Conservation (phyloP, 2,888 invertebrate species). For the Drosophila seclusa region DNA sequence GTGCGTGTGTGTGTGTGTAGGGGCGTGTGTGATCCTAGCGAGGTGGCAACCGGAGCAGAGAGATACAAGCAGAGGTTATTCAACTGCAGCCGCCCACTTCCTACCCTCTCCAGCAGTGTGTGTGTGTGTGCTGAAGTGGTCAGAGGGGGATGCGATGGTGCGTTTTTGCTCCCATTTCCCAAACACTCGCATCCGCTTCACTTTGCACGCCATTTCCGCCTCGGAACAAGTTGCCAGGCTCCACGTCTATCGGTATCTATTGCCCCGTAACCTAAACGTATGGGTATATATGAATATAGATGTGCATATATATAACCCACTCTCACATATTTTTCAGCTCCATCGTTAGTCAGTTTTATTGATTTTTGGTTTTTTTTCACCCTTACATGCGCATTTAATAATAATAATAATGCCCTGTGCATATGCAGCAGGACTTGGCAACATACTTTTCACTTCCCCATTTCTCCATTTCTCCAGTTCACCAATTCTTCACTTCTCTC, state of each 20-base stretch:
- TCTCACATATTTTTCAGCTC: conserved; percentile 1
- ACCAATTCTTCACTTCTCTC: conserved; percentile 2
- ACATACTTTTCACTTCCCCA: background rate
- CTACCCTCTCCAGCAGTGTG: background rate
- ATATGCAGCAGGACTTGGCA: conserved; percentile 6
- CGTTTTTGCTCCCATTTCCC: conserved; percentile 76
- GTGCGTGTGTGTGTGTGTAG: conserved; percentile 1
- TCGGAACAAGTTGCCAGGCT: conserved; percentile 63
- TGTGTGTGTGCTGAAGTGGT: conserved; percentile 9
- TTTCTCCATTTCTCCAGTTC: background rate
- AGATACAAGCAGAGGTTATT: conserved; percentile 68
- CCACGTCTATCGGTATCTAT: conserved; percentile 57
- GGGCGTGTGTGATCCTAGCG: conserved; percentile 55
- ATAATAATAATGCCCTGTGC: conserved; percentile 20
- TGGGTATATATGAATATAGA: conserved; percentile 25
- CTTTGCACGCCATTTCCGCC: conserved; percentile 78
- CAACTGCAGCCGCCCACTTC: conserved; percentile 59
- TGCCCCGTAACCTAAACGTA: conserved; percentile 47
- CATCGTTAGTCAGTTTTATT: conserved; percentile 70
- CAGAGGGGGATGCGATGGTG: conserved; percentile 59
- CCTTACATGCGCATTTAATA: conserved; percentile 56
- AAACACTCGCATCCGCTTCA: conserved; percentile 76
- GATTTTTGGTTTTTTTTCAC: conserved; percentile 58
- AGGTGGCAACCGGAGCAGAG: conserved; percentile 25
- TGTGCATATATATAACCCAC: conserved; percentile 23